Base-by-base conservation (phyloP, 2,888 invertebrate species). In the Rhimphoctona megacephalus region DNA sequence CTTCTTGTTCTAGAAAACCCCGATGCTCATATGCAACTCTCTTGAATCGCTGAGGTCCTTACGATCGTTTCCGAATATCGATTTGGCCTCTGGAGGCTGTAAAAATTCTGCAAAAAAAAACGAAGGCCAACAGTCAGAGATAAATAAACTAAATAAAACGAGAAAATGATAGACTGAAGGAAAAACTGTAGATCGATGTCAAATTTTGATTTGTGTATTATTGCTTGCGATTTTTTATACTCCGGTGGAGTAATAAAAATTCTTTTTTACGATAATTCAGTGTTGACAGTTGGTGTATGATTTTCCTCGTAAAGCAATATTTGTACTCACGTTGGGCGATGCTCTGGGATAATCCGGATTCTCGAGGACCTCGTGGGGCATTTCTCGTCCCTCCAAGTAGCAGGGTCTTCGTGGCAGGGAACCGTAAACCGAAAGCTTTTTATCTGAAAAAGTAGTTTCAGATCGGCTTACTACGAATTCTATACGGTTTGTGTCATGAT, bases 41-140 rank as follows among this genome's bases (percentile, higher is more conserved):
- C 93, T 81, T 93, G 93, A 86, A 93, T 92, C 83, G 91, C 90
- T 49, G 92, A 88, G 76, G 91, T 91, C 87, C 92, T 91, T 36
- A 91, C 89, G 83, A 92, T 91, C 85, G 92, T 90, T 85, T 93
- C 93, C 54, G 93, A 89, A 77, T 92, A 92, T 43, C 92, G 90
- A 73, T 90, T 91, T 76, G 93, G 92, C 91, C 93, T 93, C 85
- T 93, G 93, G 22, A 93, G 92, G 87, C 93, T 93, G 90, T 93
- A 92, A 86, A 91, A 93, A 73, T 92, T 92, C 93, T 93, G 91
- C 7, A 90, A 91, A 77, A 77, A n/a, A n/a, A 67, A 19, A 70
- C 6, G 39, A 25, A 30, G 7, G 8, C 11, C 30, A 9, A 33
- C 17, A 25, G 0, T 69, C 7, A 46, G 25, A 11, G 1, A 22